Evolutionary conservation across 1,140 invertebrate species (phyloP).

Genomic region (Lasaia peninsularis): DNA sequence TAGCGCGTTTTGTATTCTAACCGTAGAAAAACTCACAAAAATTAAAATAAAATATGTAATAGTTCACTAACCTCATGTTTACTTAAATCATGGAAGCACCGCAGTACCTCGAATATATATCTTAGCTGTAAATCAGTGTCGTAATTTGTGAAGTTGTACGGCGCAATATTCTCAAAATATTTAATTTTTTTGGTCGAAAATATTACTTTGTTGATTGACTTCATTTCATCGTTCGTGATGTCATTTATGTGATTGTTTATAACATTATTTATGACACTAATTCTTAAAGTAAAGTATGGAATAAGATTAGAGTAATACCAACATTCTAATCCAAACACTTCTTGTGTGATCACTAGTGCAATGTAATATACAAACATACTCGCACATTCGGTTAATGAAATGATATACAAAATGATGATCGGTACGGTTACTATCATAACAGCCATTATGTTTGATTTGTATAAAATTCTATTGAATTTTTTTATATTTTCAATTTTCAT

Average conservation of each 20-base stretch:
- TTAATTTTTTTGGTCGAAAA: conserved; percentile 28
- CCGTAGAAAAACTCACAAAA: background rate
- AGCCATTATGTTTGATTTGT: conserved; percentile 27
- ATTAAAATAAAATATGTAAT: background rate
- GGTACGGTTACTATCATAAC: conserved; percentile 8
- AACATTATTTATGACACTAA: conserved; percentile 44
- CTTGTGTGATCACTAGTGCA: conserved; percentile 23
- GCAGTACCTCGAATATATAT: conserved; percentile 38
- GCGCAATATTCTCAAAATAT: conserved; percentile 28
- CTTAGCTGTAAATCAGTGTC: conserved; percentile 40
- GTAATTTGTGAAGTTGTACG: conserved; percentile 31
- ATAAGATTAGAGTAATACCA: conserved; percentile 37
- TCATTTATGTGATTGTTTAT: conserved; percentile 34
- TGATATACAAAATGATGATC: background rate
- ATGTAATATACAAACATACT: conserved; percentile 13
- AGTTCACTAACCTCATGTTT: conserved; percentile 29
- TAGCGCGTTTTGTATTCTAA: too few species aligned
- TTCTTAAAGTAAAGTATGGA: conserved; percentile 37
- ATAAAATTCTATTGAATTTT: conserved; percentile 22
- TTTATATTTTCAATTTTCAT: conserved; percentile 36
- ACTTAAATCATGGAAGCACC: conserved; percentile 24
- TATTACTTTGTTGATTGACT: background rate
- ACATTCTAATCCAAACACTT: conserved; percentile 36
- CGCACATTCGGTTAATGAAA: conserved; percentile 11
- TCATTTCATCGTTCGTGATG: background rate